These are phyloP conservation scores for Nycticryphes semicollaris DNA, from an alignment of 2,113 vertebrate species.

Conservation along the genomic window DNA sequence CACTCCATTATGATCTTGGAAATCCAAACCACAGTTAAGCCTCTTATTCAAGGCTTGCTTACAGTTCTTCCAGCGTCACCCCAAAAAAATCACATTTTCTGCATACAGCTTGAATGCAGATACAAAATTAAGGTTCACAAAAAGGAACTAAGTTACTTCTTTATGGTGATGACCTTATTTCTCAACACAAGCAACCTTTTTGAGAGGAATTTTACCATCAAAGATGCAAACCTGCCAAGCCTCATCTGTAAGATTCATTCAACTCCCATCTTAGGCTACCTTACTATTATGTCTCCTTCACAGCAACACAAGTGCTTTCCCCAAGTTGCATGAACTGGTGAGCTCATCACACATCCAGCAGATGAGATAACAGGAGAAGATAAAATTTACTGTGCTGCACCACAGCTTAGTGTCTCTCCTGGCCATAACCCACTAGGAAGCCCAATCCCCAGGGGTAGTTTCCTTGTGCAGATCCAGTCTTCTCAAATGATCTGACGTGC, in stretches of 20 bases:
- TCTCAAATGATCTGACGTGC: fast-evolving
- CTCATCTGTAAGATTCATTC: not conserved
- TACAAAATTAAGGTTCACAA: not conserved
- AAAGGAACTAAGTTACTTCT: not conserved
- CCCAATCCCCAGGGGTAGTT: fast-evolving
- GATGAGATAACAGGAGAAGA: not conserved
- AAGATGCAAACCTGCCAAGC: not conserved
- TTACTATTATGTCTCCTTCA: not conserved
- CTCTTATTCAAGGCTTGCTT: not conserved
- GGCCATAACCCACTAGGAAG: fast-evolving
- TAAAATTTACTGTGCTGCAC: not conserved
- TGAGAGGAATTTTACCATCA: not conserved
- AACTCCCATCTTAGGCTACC: not conserved
- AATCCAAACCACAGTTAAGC: not conserved
- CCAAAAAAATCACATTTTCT: not conserved
- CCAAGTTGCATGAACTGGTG: not conserved
- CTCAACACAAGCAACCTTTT: not conserved
- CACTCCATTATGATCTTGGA: not conserved
- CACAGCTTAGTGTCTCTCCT: not conserved
- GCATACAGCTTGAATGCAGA: not conserved
- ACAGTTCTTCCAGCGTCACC: not conserved
- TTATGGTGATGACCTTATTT: fast-evolving
- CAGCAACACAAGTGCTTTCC: not conserved
- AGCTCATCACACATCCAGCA: not conserved
- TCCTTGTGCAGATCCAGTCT: not conserved